phyloP scores from a whole-genome alignment of 2,113 vertebrate genomes.

The Zapus hudsonius region DNA sequence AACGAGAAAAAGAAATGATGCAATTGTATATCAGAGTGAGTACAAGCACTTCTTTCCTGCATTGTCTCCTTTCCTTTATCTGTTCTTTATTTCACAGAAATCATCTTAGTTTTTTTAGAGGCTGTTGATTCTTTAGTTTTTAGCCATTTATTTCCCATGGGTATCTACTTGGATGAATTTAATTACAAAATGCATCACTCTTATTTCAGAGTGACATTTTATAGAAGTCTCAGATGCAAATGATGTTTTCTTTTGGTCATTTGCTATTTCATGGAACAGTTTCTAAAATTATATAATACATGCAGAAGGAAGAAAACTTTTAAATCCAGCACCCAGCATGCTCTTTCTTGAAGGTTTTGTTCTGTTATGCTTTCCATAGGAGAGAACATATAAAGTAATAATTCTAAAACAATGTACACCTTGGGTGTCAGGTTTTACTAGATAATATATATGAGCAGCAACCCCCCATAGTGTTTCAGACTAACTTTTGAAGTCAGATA shows the following conservation, averaged over 20 bases:
- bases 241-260: conserved; percentile 48
- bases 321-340: not conserved
- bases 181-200: conserved; percentile 61
- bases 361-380: not conserved
- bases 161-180: conserved; percentile 16
- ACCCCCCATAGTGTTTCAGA: conserved; percentile 67
- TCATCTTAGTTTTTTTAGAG: conserved; percentile 9
- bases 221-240: conserved; percentile 65
- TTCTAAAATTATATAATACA: conserved; percentile 67
- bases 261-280: conserved; percentile 51
- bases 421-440: conserved; percentile 72
- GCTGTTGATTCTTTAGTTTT: conserved; percentile 1
- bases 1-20: conserved; percentile 95
- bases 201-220: conserved; percentile 75
- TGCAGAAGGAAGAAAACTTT: conserved; percentile 47
- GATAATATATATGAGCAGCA: conserved; percentile 68
- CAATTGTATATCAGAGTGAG: conserved; percentile 95
- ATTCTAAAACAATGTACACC: conserved; percentile 62
- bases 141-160: not conserved
- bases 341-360: conserved; percentile 46
- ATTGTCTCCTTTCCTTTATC: conserved; percentile 42
- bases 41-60: conserved; percentile 44
- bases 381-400: conserved; percentile 39
- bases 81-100: conserved; percentile 36
- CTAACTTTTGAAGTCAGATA: conserved; percentile 81